Percentiles rank a stretch among this genome's conserved stretches.
phyloP scores from a whole-genome alignment of 2,797 vertebrate genomes.

The Pyrocephalus nanus region DNA sequence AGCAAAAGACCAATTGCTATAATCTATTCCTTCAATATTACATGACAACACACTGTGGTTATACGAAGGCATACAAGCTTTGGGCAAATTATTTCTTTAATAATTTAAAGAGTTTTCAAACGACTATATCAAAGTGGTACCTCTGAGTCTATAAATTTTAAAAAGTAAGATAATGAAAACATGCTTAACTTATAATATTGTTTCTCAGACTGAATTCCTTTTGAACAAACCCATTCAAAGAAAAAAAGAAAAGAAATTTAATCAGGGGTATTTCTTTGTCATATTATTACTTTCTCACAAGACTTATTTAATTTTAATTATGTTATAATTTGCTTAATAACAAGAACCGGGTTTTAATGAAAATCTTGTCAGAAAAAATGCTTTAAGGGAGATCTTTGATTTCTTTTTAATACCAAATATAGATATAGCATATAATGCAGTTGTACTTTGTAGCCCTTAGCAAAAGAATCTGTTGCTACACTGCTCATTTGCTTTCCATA shows the following conservation, averaged over 20 bases:
- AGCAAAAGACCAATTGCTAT: not conserved
- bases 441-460: conserved; percentile 28
- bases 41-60: not conserved
- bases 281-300: conserved; percentile 44
- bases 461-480: conserved; percentile 1
- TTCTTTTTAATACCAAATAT: conserved; percentile 54
- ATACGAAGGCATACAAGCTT: not conserved
- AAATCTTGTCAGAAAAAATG: conserved; percentile 30
- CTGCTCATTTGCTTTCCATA: conserved; percentile 1
- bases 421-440: conserved; percentile 24
- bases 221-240: not conserved
- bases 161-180: conserved; percentile 40
- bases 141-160: not conserved
- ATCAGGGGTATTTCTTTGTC: not conserved
- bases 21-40: conserved; percentile 31
- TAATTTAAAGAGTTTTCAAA: conserved; percentile 34
- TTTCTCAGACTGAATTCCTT: not conserved
- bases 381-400: conserved; percentile 26
- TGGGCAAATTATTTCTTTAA: conserved; percentile 28
- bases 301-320: conserved; percentile 63
- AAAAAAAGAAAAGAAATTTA: not conserved
- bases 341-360: conserved; percentile 33
- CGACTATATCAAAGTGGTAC: not conserved
- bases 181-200: not conserved
- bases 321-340: conserved; percentile 53